These are phyloP conservation scores for Drosophila borborema DNA, from an alignment of 2,888 invertebrate species.

Conservation along the genomic window DNA sequence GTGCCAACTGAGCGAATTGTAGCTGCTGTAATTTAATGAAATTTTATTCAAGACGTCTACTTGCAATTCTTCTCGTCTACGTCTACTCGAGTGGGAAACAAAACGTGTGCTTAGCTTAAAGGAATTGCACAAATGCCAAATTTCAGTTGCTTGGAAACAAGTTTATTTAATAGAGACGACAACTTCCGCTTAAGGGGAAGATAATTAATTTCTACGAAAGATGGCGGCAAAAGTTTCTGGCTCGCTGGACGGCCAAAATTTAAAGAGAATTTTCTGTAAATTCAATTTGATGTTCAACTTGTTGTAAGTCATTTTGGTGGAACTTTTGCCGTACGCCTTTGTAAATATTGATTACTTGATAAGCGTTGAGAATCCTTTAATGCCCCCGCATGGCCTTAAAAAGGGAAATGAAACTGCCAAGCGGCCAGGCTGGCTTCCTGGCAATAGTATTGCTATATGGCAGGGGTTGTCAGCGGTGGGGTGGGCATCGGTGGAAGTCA, in stretches of 20 bases:
- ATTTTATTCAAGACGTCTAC: conserved; percentile 51
- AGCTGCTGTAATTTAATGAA: conserved; percentile 60
- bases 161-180: conserved; percentile 61
- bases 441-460: conserved; percentile 14
- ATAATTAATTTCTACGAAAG: conserved; percentile 71
- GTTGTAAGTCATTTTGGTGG: conserved; percentile 55
- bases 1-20: not conserved
- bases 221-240: conserved; percentile 58
- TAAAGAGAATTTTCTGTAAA: conserved; percentile 62
- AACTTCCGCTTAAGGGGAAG: conserved; percentile 65
- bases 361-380: conserved; percentile 71
- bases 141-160: conserved; percentile 28
- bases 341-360: conserved; percentile 81
- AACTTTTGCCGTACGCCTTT: conserved; percentile 60
- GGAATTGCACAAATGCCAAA: conserved; percentile 36
- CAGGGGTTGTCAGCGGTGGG: not conserved
- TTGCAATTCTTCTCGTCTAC: too few species aligned
- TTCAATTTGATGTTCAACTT: conserved; percentile 70
- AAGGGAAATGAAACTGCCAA: conserved; percentile 65
- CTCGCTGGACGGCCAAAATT: conserved; percentile 52
- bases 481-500: conserved; percentile 31
- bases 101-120: conserved; percentile 25
- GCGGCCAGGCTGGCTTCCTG: conserved; percentile 19
- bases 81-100: conserved; percentile 6
- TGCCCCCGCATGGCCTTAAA: conserved; percentile 54